Conservation (phyloP, 2,888 invertebrate genomes). For the Calameuta filiformis region DNA sequence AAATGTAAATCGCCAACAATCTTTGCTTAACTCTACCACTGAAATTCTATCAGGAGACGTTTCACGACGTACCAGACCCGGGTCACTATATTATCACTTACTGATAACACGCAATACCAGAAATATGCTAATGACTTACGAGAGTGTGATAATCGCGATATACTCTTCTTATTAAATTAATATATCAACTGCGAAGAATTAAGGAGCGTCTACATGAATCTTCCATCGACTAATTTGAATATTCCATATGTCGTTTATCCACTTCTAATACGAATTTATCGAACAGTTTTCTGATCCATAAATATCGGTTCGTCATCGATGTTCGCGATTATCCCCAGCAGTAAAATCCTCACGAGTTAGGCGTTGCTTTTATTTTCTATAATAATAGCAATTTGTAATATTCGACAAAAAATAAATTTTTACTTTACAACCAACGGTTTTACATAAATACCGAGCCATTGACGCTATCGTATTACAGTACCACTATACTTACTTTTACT, state of each 20-base stretch:
- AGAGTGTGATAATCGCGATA: not conserved
- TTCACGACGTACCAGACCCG: constrained; percentile 13
- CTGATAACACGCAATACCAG: constrained; percentile 14
- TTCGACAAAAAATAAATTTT: not conserved
- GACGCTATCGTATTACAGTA: not conserved
- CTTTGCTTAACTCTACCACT: not conserved
- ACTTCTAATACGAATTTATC: not conserved
- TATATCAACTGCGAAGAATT: not conserved
- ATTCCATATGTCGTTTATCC: not conserved
- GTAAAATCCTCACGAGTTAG: not conserved
- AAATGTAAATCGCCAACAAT: not conserved
- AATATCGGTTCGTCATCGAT: too few relatives aligned
- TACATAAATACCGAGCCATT: not conserved
- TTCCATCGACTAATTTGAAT: not conserved
- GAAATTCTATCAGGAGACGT: not conserved
- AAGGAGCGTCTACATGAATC: not conserved
- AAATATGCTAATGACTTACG: not conserved
- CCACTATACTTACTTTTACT: not conserved
- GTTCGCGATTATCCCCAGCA: not conserved
- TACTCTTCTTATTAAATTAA: not conserved
- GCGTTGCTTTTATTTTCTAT: not conserved
- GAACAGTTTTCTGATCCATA: not conserved
- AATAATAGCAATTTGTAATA: not conserved
- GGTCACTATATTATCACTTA: constrained; percentile 18
- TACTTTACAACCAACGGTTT: not conserved